Base-by-base conservation (phyloP, 2,113 vertebrate species). In the Rhodinocichla rosea region DNA sequence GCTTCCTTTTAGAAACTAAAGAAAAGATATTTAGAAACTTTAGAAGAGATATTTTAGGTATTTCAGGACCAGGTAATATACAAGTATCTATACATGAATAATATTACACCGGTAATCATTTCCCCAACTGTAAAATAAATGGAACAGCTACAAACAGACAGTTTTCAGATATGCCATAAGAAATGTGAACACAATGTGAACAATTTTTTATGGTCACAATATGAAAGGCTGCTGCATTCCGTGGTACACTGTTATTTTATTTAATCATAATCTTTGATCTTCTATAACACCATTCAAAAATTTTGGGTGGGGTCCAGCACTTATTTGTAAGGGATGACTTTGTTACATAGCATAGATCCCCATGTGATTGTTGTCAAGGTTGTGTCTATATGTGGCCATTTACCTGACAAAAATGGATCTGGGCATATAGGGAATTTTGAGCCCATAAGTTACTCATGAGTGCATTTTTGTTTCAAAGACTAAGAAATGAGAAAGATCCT, bases 371-470 rank as follows among this genome's bases (percentile, higher is more conserved):
- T 30, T 65, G 15, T 42, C 5, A 35, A 22, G 19, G 24, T 7
- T 70, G 5, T 60, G 33, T 40, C 24, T 52, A 1, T 50, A 28
- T 11, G 18, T 9, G 14, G 5, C 33, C 11, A 2, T 63, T 67
- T 40, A 44, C 20, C 7, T 11, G 28, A 52, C 37, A 37, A 23
- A 83, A 76, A 7, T 32, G 21, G 26, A 27, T 35, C 1, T 3
- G 9, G 20, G 5, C 5, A 40, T 19, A 9, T 13, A 28, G 21
- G 5, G 6, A 82, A 45, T 82, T 44, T 69, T 50, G 39, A 49
- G 37, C 0, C 1, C 13, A 14, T 20, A 28, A 33, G 22, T 83
- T 40, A 28, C 6, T 83, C 15, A 17, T 0, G 1, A 55, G 11
- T 17, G 5, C 23, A 20, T 44, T 84, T 81, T 73, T 80, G 4